Conservation (phyloP, 2,113 vertebrate genomes). For the Mormyrus lacerda region DNA sequence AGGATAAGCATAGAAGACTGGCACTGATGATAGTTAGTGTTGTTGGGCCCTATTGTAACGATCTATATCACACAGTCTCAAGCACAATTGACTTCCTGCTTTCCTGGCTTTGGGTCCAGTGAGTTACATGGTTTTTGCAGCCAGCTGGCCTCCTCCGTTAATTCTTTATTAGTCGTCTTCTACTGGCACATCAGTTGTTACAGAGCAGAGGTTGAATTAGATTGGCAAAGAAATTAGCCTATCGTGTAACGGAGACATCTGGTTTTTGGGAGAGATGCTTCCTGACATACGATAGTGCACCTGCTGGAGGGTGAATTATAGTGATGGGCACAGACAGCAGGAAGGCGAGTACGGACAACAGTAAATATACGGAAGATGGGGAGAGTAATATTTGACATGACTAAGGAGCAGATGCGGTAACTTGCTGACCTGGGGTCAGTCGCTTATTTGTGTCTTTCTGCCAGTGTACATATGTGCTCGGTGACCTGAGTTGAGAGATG, state of each 20-base stretch:
- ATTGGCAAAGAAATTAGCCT: slow-evolving; percentile 37
- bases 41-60: neutral
- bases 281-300: slow-evolving; percentile 46
- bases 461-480: neutral
- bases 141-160: slow-evolving; percentile 6
- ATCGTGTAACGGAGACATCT: slow-evolving; percentile 20
- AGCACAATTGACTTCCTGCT: neutral
- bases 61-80: neutral
- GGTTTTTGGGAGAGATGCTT: slow-evolving; percentile 29
- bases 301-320: slow-evolving; percentile 41
- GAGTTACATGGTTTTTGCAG: neutral
- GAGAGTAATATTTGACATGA: neutral
- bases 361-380: neutral
- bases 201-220: slow-evolving; percentile 42
- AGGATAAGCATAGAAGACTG: neutral
- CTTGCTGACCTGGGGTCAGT: neutral
- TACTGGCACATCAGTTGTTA: slow-evolving; percentile 41
- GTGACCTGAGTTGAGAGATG: neutral
- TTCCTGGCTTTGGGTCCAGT: neutral
- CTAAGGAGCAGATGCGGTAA: neutral
- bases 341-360: neutral
- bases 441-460: neutral
- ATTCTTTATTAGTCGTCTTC: slow-evolving; percentile 34
- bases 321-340: slow-evolving; percentile 28
- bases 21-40: neutral